Base-by-base conservation (phyloP, 2,888 invertebrate species). In the Tribolium freemani region DNA sequence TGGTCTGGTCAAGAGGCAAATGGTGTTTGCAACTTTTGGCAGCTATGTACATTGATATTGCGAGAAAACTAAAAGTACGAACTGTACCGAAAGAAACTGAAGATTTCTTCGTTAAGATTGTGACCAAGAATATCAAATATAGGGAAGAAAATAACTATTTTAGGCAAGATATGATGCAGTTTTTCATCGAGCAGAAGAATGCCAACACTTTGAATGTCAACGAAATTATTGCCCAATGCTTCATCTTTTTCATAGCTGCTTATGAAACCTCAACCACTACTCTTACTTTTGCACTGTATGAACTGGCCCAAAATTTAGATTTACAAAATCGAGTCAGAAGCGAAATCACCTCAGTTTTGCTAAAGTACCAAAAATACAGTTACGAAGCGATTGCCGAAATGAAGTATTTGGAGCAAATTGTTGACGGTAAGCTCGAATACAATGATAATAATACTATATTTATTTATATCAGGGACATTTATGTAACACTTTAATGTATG, bases 101-200 rank as follows among this genome's bases (percentile, higher is more conserved):
- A 6, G 26, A 60, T 2, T 60, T 60, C 11, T 63, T 51, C 21
- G 16, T 51, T 6, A 60, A 56, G n/a, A 9, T 56, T 5, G 87
- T 89, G 0, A 84, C 81, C 0, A 83, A 87, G 0, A 87, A 87
- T 0, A 84, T 89, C 0, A 82, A 86, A 0, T 85, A 87, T 66
- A 81, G 89, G 5, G 87, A 87, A 73, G 81, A 83, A n/a, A 86
- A 87, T 73, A 84, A 87, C 0, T 75, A 89, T 0, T 79, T 77
- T 0, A 82, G 88, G 5, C 88, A 89, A 58, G 90, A 90, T 81
- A 89, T 91, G 73, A 81, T 91, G 70, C 88, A 90, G 69, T 78
- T 89, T 1, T 81, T 90, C 60, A 83, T 88, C 11, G 85, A 89
- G 31, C 75, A 90, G 26, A 88, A 79, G 21, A 48, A 48, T 8